Evolutionary conservation across 2,113 vertebrate species (phyloP), one percentile per base, ranked within the genome.

Genomic region (Petroica traversi): DNA sequence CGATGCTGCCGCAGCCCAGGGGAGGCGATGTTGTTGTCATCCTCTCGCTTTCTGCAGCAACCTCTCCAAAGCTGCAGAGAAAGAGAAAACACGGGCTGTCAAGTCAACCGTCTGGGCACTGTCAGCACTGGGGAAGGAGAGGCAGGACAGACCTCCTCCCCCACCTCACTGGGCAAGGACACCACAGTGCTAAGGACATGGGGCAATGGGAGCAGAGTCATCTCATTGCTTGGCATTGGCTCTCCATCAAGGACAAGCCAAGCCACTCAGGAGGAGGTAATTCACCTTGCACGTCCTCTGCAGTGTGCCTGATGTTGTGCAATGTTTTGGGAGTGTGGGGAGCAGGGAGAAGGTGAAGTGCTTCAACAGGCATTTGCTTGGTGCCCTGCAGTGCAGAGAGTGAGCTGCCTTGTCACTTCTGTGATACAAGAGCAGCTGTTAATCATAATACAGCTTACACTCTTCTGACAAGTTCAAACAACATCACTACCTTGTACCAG

Each of bases 1-100:
- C 0, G 28, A 99, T 97, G 33, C 12, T 68, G 28, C 97, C 64
- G 0, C 92, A 97, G n/a, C 98, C 98, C 18, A 3, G 67, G 2
- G 97, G 94, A 66, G 72, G 13, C 0, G 38, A 5, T 0, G 1
- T 2, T 0, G 1, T 2, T 0, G 28, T 46, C 88, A 68, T 88
- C 2, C 88, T 98, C 93, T 89, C 25, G 26, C 85, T 55, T 80
- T 67, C 63, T 26, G 78, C 64, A 76, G 36, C 43, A 55, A 45
- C 45, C 45, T 96, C 89, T 33, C 14, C 64, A 64, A 59, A 84
- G 24, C 97, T 97, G 95, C 14, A 80, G 75, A 67, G 91, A 66
- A 89, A 90, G 55, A 73, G 73, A 86, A 93, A 61, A 54, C 48
- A 95, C 20, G 46, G 16, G 34, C 33, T 75, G 22, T 82, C 8